These are phyloP conservation scores for Lepidothrix coronata DNA, from an alignment of 2,113 vertebrate genomes.

Conservation along the genomic window DNA sequence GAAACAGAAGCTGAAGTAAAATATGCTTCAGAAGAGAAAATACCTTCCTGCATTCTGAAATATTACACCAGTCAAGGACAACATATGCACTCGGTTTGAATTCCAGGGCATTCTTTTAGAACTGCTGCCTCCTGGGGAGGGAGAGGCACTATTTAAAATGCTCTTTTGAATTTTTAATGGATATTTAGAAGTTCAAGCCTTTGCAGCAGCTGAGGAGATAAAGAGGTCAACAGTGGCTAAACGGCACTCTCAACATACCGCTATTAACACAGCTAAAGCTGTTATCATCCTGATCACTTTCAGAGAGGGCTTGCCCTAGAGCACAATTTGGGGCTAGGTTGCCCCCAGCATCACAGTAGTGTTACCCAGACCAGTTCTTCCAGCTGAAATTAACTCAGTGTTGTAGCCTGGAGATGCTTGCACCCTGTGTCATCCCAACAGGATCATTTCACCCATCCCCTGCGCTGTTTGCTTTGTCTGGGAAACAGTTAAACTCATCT, in stretches of 20 bases:
- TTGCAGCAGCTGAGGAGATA: neutral
- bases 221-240: neutral
- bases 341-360: neutral
- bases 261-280: neutral
- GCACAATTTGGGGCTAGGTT: neutral
- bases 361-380: neutral
- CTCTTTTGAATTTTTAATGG: neutral
- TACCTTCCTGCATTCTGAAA: neutral
- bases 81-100: neutral
- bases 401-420: neutral
- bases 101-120: neutral
- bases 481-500: neutral
- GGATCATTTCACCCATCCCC: neutral
- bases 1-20: neutral
- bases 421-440: neutral
- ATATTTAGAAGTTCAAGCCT: neutral
- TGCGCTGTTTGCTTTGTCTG: neutral
- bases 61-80: neutral
- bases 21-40: neutral
- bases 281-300: neutral
- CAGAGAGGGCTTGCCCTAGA: neutral
- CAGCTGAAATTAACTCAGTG: neutral
- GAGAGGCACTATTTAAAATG: neutral
- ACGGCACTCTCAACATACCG: neutral
- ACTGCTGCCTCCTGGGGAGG: neutral